A percentile compares a stretch with the other conserved stretches of the same genome.
Evolutionary conservation across 1,140 invertebrate genomes (phyloP).

Genomic region (Liolophura sinensis): DNA sequence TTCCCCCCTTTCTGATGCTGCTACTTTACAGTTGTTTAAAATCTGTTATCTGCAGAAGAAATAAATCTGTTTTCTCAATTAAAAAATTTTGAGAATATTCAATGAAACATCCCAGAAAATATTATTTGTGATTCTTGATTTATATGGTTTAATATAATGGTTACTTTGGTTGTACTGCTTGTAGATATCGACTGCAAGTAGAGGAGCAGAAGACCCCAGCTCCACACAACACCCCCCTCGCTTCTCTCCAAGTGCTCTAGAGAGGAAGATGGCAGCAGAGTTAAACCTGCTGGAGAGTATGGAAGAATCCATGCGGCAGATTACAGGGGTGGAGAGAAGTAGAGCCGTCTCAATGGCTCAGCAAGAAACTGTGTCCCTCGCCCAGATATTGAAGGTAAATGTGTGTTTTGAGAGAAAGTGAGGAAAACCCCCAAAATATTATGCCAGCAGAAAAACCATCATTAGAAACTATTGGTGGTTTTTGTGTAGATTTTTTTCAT

Average conservation of each 20-base stretch:
- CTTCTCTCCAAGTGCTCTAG: conserved; percentile 48
- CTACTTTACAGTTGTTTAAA: no score
- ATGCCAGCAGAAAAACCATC: background rate
- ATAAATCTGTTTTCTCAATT: no score
- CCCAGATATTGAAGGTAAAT: conserved; percentile 55
- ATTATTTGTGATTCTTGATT: no score
- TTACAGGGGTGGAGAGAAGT: conserved; percentile 51
- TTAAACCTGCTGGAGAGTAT: conserved; percentile 55
- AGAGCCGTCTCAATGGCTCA: conserved; percentile 54
- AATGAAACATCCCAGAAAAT: no score
- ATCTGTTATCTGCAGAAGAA: no score
- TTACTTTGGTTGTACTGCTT: no score
- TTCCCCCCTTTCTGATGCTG: no score
- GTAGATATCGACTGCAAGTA: no score
- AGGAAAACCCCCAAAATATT: background rate
- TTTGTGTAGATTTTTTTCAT: no score
- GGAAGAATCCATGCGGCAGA: conserved; percentile 52
- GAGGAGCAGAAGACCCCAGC: no score
- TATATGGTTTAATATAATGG: no score
- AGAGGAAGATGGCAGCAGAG: conserved; percentile 45
- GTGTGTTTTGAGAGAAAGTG: background rate
- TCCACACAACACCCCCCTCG: conserved; percentile 11
- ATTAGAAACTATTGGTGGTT: background rate
- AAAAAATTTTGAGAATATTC: no score
- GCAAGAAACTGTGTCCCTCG: conserved; percentile 57